Evolutionary conservation across 2,797 vertebrate species (phyloP).

Genomic region (Fringilla coelebs): DNA sequence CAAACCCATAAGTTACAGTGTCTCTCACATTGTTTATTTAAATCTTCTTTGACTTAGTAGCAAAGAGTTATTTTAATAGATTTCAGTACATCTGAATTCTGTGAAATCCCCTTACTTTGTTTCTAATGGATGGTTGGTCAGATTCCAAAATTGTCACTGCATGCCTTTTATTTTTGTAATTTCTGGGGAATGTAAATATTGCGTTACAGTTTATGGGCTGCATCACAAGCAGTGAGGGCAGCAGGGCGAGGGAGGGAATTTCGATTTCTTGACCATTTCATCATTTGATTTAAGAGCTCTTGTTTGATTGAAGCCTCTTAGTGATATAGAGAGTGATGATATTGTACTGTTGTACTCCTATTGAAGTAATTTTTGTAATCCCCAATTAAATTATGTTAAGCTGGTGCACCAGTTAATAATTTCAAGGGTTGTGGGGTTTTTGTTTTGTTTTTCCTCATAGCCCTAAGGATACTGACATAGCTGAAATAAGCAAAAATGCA

Average conservation of each 20-base stretch:
- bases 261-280: background rate
- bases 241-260: background rate
- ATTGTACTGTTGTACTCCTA: background rate
- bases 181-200: background rate
- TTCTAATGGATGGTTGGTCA: background rate
- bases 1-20: background rate
- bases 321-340: background rate
- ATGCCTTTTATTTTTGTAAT: background rate
- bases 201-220: background rate
- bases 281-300: background rate
- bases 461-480: background rate
- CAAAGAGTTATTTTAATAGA: background rate
- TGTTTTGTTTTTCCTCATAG: background rate
- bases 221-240: background rate
- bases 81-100: background rate
- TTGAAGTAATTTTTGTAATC: background rate
- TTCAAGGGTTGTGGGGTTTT: background rate
- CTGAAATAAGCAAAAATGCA: background rate
- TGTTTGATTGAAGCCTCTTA: background rate
- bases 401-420: background rate
- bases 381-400: background rate
- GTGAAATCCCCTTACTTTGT: background rate
- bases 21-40: background rate
- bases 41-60: background rate
- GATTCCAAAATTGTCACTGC: background rate